Percentiles rank a stretch among this genome's conserved stretches.
These are phyloP conservation scores for Erethizon dorsatum DNA, from an alignment of 2,797 vertebrate genomes.

Conservation along the genomic window DNA sequence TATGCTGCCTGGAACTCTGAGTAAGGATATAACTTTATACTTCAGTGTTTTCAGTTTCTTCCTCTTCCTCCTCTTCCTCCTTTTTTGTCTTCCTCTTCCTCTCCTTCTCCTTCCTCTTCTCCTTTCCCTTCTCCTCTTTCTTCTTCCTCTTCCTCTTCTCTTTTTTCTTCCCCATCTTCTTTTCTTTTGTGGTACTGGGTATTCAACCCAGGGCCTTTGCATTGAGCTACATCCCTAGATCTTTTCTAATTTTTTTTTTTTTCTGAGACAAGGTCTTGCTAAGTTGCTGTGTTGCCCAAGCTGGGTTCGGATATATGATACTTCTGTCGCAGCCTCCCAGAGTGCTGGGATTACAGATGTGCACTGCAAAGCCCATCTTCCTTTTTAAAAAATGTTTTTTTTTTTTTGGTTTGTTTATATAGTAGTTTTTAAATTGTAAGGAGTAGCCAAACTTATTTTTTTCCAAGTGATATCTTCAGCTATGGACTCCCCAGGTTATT, in stretches of 20 bases:
- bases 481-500: neutral
- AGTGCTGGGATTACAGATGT: neutral
- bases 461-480: neutral
- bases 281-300: neutral
- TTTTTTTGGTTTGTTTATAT: neutral
- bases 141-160: neutral
- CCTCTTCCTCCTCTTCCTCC: neutral
- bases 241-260: neutral
- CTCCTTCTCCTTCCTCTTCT: no score
- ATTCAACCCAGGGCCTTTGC: neutral
- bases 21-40: neutral
- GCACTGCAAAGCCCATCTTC: neutral
- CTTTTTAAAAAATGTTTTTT: neutral
- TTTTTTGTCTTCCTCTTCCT: neutral
- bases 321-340: neutral
- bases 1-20: neutral
- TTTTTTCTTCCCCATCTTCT: neutral
- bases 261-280: neutral
- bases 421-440: constrained; percentile 5
- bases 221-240: neutral
- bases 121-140: no score
- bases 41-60: neutral
- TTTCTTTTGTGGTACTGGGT: neutral
- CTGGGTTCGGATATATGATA: neutral
- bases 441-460: neutral